These are phyloP conservation scores for Temnothorax curvispinosus DNA, from an alignment of 1,140 invertebrate genomes.

Conservation along the genomic window DNA sequence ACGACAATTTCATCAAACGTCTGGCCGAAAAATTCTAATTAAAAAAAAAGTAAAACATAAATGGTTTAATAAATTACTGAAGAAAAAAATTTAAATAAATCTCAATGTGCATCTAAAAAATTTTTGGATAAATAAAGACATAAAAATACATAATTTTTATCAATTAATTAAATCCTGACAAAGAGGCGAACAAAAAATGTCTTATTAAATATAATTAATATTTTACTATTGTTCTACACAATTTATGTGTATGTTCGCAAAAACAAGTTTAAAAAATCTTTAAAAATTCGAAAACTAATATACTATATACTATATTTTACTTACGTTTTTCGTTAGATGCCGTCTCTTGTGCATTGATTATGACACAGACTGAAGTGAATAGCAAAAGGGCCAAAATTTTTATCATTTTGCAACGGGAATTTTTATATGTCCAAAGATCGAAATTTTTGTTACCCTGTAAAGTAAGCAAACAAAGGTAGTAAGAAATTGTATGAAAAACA, in stretches of 20 bases:
- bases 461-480: slow-evolving; percentile 50
- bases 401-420: slow-evolving; percentile 74
- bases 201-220: neutral
- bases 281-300: neutral
- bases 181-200: neutral
- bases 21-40: slow-evolving; percentile 79
- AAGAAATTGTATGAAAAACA: neutral
- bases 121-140: neutral
- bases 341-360: slow-evolving; percentile 78
- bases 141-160: neutral
- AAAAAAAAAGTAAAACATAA: neutral
- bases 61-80: neutral
- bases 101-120: neutral
- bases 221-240: neutral
- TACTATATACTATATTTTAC: slow-evolving; percentile 51
- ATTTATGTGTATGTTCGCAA: neutral
- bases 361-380: slow-evolving; percentile 74
- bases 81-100: neutral
- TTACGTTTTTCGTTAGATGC: slow-evolving; percentile 77
- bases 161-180: neutral
- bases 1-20: slow-evolving; percentile 84
- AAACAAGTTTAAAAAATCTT: neutral
- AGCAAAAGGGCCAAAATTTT: slow-evolving; percentile 78
- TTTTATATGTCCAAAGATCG: slow-evolving; percentile 62
- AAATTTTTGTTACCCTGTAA: slow-evolving; percentile 69